Evolutionary conservation across 2,113 vertebrate genomes (phyloP).

Genomic region (Thinocorus orbignyianus): DNA sequence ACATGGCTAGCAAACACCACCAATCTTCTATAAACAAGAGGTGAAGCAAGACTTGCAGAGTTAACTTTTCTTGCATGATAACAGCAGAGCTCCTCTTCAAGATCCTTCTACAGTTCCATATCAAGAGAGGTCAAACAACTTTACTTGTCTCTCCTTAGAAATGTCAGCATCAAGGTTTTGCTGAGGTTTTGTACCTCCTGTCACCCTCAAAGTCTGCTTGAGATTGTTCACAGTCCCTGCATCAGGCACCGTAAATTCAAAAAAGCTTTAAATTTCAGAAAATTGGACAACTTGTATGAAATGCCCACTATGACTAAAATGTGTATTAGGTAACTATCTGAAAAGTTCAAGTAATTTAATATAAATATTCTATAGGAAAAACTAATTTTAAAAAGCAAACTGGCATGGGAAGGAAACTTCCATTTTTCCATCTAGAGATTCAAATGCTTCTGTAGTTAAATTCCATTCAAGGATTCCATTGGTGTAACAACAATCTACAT

Average conservation of each 20-base stretch:
- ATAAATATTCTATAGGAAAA: neutral
- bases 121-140: neutral
- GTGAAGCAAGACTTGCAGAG: neutral
- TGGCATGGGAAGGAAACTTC: neutral
- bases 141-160: neutral
- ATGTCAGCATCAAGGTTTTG: neutral
- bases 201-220: neutral
- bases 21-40: neutral
- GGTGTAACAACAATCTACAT: neutral
- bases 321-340: neutral
- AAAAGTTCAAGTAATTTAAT: neutral
- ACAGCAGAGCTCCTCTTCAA: neutral
- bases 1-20: neutral
- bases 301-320: neutral
- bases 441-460: conserved; percentile 32
- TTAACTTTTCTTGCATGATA: neutral
- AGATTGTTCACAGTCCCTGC: neutral
- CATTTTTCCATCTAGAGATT: neutral
- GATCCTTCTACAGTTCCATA: neutral
- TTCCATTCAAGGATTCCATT: neutral
- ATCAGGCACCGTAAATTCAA: neutral
- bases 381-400: neutral
- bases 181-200: neutral
- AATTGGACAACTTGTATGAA: neutral
- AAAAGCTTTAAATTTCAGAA: neutral